Percentiles rank a stretch among this genome's conserved stretches.
Evolutionary conservation across 1,140 invertebrate species (phyloP).

Genomic region (Heliothis virescens): DNA sequence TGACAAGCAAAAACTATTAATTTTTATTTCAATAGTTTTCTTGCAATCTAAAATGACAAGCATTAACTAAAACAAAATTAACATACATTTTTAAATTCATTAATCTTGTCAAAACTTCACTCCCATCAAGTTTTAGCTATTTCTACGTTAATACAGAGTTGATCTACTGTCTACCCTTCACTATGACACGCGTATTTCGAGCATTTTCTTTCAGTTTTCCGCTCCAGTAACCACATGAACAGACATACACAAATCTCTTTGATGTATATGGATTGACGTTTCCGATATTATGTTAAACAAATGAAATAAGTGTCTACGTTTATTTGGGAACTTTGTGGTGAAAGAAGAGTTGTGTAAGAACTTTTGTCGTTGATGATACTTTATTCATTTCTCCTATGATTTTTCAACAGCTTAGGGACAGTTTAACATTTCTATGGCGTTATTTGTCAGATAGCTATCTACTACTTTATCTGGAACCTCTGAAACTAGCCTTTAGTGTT

Average conservation of each 20-base stretch:
- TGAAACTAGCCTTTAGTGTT: too few relatives aligned
- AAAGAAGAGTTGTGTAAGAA: not conserved
- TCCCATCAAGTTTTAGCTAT: too few relatives aligned
- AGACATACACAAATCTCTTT: slow-evolving; percentile 39
- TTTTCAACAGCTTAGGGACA: not conserved
- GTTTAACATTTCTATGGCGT: too few relatives aligned
- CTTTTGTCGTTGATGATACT: slow-evolving; percentile 5
- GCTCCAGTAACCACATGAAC: slow-evolving; percentile 56
- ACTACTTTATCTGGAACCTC: too few relatives aligned
- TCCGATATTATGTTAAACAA: slow-evolving; percentile 38
- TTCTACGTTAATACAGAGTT: not conserved
- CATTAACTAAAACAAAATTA: too few relatives aligned
- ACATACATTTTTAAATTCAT: too few relatives aligned
- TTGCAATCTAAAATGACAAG: too few relatives aligned
- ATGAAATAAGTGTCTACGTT: slow-evolving; percentile 3
- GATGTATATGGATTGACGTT: slow-evolving; percentile 40
- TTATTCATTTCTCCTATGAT: not conserved
- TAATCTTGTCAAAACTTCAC: too few relatives aligned
- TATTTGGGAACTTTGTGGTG: slow-evolving; percentile 3
- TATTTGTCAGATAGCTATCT: too few relatives aligned
- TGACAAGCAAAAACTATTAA: too few relatives aligned
- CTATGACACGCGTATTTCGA: slow-evolving; percentile 51
- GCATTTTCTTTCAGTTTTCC: slow-evolving; percentile 66
- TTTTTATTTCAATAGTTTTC: too few relatives aligned
- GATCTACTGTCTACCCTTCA: slow-evolving; percentile 50